A percentile compares a stretch with the other conserved stretches of the same genome.
phyloP scores from a whole-genome alignment of 1,140 invertebrate species.

The Bathynomus jamesi region DNA sequence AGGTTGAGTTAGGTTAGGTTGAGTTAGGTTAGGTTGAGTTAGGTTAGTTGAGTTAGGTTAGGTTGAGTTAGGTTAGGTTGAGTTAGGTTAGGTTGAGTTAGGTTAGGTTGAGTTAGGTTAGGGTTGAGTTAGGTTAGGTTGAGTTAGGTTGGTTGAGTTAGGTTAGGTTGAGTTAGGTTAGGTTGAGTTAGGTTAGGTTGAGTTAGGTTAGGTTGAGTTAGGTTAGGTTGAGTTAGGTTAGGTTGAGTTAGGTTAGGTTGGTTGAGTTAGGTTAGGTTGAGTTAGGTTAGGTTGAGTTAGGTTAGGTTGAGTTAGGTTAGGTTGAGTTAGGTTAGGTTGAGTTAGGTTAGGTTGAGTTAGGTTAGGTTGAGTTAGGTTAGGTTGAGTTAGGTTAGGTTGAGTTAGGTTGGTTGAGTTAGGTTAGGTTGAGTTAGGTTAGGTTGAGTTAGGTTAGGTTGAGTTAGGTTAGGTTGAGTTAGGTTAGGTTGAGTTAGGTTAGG shows the following conservation, averaged over 20 bases:
- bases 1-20: constrained; percentile 1
- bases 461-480: constrained; percentile 2
- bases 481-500: constrained; percentile 9
- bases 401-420: no score
- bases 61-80: constrained; percentile 14
- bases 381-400: neutral
- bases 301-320: neutral
- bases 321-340: constrained; percentile 1
- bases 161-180: neutral
- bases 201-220: neutral
- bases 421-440: neutral
- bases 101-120: no score
- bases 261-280: neutral
- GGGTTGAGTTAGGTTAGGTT: no score
- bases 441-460: constrained; percentile 6
- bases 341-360: neutral
- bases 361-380: neutral
- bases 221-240: neutral
- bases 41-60: no score
- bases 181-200: neutral
- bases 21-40: constrained; percentile 1
- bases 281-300: neutral
- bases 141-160: no score
- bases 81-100: neutral
- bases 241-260: neutral